Percentiles rank a stretch among this genome's conserved stretches.
These are phyloP conservation scores for Sebastes paucispinis DNA, from an alignment of 2,797 vertebrate genomes.

Conservation along the genomic window DNA sequence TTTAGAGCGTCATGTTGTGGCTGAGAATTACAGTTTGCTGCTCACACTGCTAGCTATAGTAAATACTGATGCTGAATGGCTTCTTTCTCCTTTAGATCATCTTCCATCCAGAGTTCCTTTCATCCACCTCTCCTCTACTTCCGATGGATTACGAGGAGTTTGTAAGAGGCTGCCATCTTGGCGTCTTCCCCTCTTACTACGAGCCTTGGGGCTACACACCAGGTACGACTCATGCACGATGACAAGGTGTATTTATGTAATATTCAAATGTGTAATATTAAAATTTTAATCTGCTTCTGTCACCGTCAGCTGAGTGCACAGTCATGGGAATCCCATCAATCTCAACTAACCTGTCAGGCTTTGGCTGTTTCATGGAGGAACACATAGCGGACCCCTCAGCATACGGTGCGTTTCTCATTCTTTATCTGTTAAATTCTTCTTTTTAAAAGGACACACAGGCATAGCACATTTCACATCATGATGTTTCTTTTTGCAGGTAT, in stretches of 20 bases:
- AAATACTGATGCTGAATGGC: background rate
- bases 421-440: background rate
- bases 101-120: constrained; percentile 96
- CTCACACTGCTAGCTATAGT: background rate
- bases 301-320: constrained; percentile 89
- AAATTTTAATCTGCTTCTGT: constrained; percentile 14
- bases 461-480: background rate
- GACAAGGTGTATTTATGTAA: background rate
- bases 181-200: constrained; percentile 95
- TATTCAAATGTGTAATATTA: background rate
- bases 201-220: constrained; percentile 98
- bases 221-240: constrained; percentile 53
- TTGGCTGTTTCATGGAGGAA: constrained; percentile 97
- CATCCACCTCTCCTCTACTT: constrained; percentile 93
- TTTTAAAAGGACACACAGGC: background rate
- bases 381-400: constrained; percentile 94
- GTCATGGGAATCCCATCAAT: constrained; percentile 97
- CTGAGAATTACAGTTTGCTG: background rate
- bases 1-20: background rate
- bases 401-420: constrained; percentile 81
- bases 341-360: constrained; percentile 95
- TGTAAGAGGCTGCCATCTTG: constrained; percentile 93
- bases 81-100: constrained; percentile 83
- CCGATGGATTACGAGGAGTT: constrained; percentile 97
- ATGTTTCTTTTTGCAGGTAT: constrained; percentile 81